These are phyloP conservation scores for Drosophila tristis DNA, from an alignment of 1,140 invertebrate genomes.

Conservation along the genomic window DNA sequence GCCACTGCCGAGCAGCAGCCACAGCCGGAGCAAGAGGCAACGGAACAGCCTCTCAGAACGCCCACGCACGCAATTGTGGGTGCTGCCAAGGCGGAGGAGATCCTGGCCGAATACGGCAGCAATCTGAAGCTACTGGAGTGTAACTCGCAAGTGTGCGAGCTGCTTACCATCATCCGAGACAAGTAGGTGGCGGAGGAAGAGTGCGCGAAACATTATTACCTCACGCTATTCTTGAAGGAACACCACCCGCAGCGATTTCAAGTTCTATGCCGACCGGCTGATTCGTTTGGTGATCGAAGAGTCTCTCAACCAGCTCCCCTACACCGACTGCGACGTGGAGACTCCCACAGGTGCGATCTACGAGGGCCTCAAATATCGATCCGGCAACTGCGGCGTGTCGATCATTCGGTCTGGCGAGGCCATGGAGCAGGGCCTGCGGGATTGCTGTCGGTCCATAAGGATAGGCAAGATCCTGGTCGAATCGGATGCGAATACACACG, in stretches of 20 bases:
- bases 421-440: conserved; percentile 98
- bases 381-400: conserved; percentile 99
- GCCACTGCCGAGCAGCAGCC: conserved; percentile 42
- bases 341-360: conserved; percentile 97
- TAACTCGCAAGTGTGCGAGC: conserved; percentile 95
- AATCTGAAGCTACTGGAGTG: conserved; percentile 92
- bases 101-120: conserved; percentile 88
- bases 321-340: conserved; percentile 93
- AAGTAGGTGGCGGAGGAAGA: conserved; percentile 86
- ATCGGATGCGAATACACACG: conserved; percentile 97
- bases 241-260: conserved; percentile 97
- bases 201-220: conserved; percentile 8
- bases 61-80: conserved; percentile 50
- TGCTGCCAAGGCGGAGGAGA: conserved; percentile 57
- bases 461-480: conserved; percentile 99
- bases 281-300: conserved; percentile 99
- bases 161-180: conserved; percentile 97
- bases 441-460: conserved; percentile 98
- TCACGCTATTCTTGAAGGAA: conserved; percentile 86
- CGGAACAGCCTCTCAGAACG: conserved; percentile 34
- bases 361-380: conserved; percentile 95
- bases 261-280: conserved; percentile 98
- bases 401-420: conserved; percentile 98
- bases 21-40: conserved; percentile 19
- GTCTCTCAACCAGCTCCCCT: conserved; percentile 98